A percentile compares a stretch with the other conserved stretches of the same genome.
Evolutionary conservation across 2,888 invertebrate genomes (phyloP).

Genomic region (Leucoptera coffeella): DNA sequence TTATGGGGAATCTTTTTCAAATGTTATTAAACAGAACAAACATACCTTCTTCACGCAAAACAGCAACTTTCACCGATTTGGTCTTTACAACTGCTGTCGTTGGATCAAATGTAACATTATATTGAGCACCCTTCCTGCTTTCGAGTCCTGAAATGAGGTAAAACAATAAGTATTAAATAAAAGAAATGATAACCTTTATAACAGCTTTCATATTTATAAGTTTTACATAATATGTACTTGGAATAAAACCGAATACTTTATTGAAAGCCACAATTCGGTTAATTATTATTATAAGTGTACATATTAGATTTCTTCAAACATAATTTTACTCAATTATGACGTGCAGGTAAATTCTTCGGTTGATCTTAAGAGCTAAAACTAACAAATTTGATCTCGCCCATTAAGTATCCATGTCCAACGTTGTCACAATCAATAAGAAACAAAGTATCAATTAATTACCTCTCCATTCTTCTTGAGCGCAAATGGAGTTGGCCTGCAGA

Average conservation of each 20-base stretch:
- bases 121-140: conserved; percentile 64
- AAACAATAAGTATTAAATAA: conserved; percentile 1
- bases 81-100: conserved; percentile 41
- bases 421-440: too few relatives aligned
- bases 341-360: too few relatives aligned
- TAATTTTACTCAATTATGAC: too few relatives aligned
- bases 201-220: neutral
- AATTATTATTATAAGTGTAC: too few relatives aligned
- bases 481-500: conserved; percentile 73
- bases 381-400: too few relatives aligned
- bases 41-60: conserved; percentile 87
- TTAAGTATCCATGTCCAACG: too few relatives aligned
- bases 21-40: too few relatives aligned
- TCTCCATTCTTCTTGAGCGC: conserved; percentile 73
- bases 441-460: too few relatives aligned
- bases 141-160: conserved; percentile 47
- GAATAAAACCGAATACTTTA: too few relatives aligned
- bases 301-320: too few relatives aligned
- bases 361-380: neutral
- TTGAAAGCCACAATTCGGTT: too few relatives aligned
- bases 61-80: conserved; percentile 68
- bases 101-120: conserved; percentile 66
- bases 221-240: conserved; percentile 1
- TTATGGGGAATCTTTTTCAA: too few relatives aligned
- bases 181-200: neutral